Base-by-base conservation (phyloP, 1,140 invertebrate species). In the Atta colombica region DNA sequence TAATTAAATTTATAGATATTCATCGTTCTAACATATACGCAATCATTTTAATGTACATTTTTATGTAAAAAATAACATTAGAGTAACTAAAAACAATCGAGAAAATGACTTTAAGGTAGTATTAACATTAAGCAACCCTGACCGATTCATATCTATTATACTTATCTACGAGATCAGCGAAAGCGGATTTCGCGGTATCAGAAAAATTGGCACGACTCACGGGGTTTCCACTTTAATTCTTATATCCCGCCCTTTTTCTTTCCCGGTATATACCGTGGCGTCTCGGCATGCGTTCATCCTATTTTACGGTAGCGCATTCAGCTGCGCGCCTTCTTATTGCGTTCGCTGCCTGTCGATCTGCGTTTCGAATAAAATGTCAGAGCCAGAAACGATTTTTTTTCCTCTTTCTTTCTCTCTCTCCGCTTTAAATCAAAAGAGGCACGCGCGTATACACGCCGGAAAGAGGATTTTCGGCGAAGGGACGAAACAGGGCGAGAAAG, bases 241-340 rank as follows among this genome's bases (percentile, higher is more conserved):
- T 53, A 69, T 81, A 80, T 69, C 16, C 28, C 77, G 53, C 35
- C 21, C 31, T 58, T 31, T 58, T 55, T 69, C 35, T 69, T 51
- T 69, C 39, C 21, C 82, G 16, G 2, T 25, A 58, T n/a, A 35
- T 18, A 31, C n/a, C 51, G 65, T 21, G 28, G 51, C 49, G 45
- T 61, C 69, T 74, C 74, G 45, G 21, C 60, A 25, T 35, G 69
- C 51, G 63, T 85, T 87, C 80, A 87, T 87, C 80, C 86, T 87
- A 82, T 87, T 87, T 85, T 88, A 88, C 87, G 82, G 86, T 86
- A 25, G 80, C 81, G 86, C 84, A 77, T 84, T 77, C 78, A 45
- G 25, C n/a, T 85, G 51, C 63, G 72, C 68, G 25, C 45, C 69
- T 87, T 78, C 75, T 86, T 80, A 77, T 78, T 77, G 21, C 82